Evolutionary conservation across 92 coral and sea anemone genomes (phyloP).

Genomic region (Epizoanthus rinbou): DNA sequence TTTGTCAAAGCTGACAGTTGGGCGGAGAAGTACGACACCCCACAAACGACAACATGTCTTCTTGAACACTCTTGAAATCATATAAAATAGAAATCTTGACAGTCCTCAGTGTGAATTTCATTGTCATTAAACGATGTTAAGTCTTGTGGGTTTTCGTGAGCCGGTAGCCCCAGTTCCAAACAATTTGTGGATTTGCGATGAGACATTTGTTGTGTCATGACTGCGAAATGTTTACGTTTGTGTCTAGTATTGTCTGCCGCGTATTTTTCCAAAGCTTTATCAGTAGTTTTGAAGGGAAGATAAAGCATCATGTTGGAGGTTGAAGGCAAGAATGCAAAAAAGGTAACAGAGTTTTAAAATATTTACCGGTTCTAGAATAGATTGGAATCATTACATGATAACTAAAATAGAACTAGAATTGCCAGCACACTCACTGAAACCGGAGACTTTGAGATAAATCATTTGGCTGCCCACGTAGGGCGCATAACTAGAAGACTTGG

Average conservation of each 20-base stretch:
- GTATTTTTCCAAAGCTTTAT: constrained; percentile 31
- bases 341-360: constrained; percentile 7
- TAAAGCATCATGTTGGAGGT: constrained; percentile 2
- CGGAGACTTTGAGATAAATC: constrained; percentile 18
- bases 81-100: constrained; percentile 84
- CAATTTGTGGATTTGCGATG: constrained; percentile 25
- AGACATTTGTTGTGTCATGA: constrained; percentile 14
- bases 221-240: constrained; percentile 61
- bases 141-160: constrained; percentile 60
- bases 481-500: constrained; percentile 9
- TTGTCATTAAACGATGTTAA: constrained; percentile 71
- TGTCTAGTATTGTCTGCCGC: constrained; percentile 62
- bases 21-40: constrained; percentile 97
- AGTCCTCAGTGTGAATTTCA: constrained; percentile 69
- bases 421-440: constrained; percentile 30
- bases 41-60: constrained; percentile 89
- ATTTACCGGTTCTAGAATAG: constrained; percentile 35
- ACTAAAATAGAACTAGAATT: constrained; percentile 28
- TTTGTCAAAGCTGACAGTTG: constrained; percentile 94
- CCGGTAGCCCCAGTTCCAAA: constrained; percentile 24
- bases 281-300: constrained; percentile 39
- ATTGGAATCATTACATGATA: constrained; percentile 23
- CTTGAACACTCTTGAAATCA: constrained; percentile 91
- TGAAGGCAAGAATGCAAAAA: constrained; percentile 19
- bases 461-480: constrained; percentile 14